phyloP scores from a whole-genome alignment of 2,113 vertebrate species.

The Plectropomus leopardus region DNA sequence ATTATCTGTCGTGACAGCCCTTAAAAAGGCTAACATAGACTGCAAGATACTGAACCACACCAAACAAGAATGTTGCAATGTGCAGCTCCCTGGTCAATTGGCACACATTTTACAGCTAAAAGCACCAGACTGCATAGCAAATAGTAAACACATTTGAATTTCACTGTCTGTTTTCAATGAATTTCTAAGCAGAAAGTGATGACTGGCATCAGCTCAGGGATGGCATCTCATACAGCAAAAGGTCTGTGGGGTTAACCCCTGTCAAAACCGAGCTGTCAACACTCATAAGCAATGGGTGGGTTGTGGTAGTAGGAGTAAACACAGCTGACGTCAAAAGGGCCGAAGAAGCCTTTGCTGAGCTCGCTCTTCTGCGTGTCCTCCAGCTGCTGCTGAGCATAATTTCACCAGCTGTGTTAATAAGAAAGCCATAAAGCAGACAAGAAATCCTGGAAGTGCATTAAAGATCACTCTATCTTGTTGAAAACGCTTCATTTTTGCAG shows the following conservation, averaged over 20 bases:
- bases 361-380: slow-evolving; percentile 2
- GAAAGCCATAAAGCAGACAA: slow-evolving; percentile 48
- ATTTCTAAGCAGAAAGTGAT: slow-evolving; percentile 53
- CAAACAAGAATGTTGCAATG: slow-evolving; percentile 7
- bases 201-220: slow-evolving; percentile 51
- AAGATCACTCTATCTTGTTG: slow-evolving; percentile 35
- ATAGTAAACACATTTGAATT: slow-evolving; percentile 45
- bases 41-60: slow-evolving; percentile 1
- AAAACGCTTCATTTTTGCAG: slow-evolving; percentile 14
- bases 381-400: slow-evolving; percentile 16
- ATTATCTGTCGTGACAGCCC: slow-evolving; percentile 35
- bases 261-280: slow-evolving; percentile 62
- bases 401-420: slow-evolving; percentile 27
- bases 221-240: slow-evolving; percentile 41
- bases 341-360: slow-evolving; percentile 14
- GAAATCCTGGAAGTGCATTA: slow-evolving; percentile 32
- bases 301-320: slow-evolving; percentile 26
- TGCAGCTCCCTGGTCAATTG: background rate
- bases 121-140: slow-evolving; percentile 19
- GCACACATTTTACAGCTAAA: slow-evolving; percentile 20
- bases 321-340: slow-evolving; percentile 38
- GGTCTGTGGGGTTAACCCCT: slow-evolving; percentile 61
- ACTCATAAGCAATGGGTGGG: slow-evolving; percentile 22
- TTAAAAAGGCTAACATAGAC: slow-evolving; percentile 28
- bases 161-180: slow-evolving; percentile 40